These are phyloP conservation scores for Balaeniceps rex DNA, from an alignment of 2,113 vertebrate species.

Conservation along the genomic window DNA sequence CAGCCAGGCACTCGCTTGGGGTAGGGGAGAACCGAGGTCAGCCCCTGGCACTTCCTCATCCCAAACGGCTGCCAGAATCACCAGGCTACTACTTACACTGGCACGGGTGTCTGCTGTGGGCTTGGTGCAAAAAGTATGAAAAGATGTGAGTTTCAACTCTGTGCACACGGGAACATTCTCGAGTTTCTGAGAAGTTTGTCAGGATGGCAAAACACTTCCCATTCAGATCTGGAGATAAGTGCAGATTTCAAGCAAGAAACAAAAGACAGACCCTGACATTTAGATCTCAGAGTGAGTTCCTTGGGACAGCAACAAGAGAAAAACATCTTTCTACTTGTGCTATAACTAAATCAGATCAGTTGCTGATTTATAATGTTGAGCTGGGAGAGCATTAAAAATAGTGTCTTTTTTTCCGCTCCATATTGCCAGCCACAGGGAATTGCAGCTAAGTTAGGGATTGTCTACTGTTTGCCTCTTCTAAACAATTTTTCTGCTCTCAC, in stretches of 20 bases:
- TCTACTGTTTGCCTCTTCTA: neutral
- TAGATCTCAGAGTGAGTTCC: neutral
- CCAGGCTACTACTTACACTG: neutral
- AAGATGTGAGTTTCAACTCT: neutral
- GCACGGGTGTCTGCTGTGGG: rapidly evolving
- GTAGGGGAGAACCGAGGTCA: neutral
- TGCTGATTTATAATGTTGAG: neutral
- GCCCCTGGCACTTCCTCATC: neutral
- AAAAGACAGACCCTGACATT: conserved; percentile 52
- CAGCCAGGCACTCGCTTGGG: neutral
- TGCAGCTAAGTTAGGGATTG: neutral
- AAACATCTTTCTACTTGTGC: neutral
- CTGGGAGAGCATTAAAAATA: conserved; percentile 20
- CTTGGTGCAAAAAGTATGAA: neutral
- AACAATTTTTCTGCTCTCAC: neutral
- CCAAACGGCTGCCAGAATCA: neutral
- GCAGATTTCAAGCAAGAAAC: conserved; percentile 12
- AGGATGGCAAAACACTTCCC: conserved; percentile 39
- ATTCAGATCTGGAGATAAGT: conserved; percentile 45
- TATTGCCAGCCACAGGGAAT: conserved; percentile 2
- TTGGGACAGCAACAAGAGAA: neutral
- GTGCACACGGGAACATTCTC: neutral
- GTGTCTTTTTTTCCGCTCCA: neutral
- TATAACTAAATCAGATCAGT: neutral
- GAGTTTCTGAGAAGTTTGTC: neutral